Percentiles rank a stretch among this genome's conserved stretches.
Evolutionary conservation across 2,797 vertebrate species (phyloP).

Genomic region (Simalia tracyae): DNA sequence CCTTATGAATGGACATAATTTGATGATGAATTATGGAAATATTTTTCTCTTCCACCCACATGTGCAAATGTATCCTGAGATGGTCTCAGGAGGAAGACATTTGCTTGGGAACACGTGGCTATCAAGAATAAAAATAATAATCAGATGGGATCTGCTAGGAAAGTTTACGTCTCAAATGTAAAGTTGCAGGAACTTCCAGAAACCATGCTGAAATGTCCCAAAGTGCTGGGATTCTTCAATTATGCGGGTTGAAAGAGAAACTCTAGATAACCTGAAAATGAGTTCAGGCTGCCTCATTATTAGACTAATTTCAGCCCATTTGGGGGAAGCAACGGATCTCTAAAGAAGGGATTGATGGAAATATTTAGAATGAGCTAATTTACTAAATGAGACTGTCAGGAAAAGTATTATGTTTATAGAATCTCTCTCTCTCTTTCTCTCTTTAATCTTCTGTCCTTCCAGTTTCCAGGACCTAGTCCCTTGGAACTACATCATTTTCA

Average conservation of each 20-base stretch:
- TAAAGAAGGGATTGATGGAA: slow-evolving; percentile 32
- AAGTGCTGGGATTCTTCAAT: neutral
- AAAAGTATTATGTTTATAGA: slow-evolving; percentile 70
- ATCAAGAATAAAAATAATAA: neutral
- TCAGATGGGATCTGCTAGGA: neutral
- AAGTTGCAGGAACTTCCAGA: neutral
- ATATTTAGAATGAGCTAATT: slow-evolving; percentile 55
- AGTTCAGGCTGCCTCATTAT: neutral
- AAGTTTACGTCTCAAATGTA: neutral
- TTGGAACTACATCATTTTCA: slow-evolving; percentile 66
- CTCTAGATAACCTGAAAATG: neutral
- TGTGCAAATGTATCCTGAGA: neutral
- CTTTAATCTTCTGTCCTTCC: slow-evolving; percentile 61
- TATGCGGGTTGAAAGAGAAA: neutral
- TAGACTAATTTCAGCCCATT: slow-evolving; percentile 3
- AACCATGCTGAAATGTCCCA: neutral
- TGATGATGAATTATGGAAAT: slow-evolving; percentile 19
- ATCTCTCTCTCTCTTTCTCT: slow-evolving; percentile 33
- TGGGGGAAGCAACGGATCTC: slow-evolving; percentile 11
- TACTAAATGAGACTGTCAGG: slow-evolving; percentile 62
- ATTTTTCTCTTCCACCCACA: neutral
- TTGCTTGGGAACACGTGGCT: neutral
- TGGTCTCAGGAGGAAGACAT: neutral
- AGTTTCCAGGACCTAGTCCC: slow-evolving; percentile 65
- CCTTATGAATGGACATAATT: slow-evolving; percentile 24